These are phyloP conservation scores for Daboia siamensis DNA, from an alignment of 2,113 vertebrate genomes.

Conservation along the genomic window DNA sequence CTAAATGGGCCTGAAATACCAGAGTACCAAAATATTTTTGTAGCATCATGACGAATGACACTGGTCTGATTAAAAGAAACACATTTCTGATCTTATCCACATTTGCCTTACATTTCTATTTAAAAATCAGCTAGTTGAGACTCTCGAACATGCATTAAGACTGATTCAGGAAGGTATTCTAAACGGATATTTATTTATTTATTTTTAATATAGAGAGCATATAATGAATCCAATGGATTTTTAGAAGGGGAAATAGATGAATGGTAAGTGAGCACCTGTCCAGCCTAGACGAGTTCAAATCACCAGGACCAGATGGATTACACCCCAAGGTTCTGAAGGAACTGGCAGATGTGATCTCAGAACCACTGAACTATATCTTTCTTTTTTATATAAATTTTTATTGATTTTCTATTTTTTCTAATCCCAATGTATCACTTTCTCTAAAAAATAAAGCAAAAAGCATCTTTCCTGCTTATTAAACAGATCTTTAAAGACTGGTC, in stretches of 20 bases:
- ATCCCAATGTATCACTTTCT: background rate
- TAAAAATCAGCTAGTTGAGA: background rate
- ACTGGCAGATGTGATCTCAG: too few relatives aligned
- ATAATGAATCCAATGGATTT: background rate
- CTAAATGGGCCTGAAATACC: background rate
- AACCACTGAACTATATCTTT: too few relatives aligned
- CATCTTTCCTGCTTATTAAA: background rate
- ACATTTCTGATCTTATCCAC: background rate
- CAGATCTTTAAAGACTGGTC: background rate
- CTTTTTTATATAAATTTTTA: too few relatives aligned
- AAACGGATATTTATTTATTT: background rate
- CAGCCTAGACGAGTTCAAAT: too few relatives aligned
- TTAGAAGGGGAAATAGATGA: background rate
- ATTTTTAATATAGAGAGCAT: background rate
- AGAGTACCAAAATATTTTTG: background rate
- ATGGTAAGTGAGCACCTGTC: too few relatives aligned
- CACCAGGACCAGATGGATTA: too few relatives aligned
- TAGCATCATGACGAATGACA: too few relatives aligned
- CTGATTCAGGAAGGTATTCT: background rate
- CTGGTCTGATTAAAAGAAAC: background rate
- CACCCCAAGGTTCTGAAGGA: too few relatives aligned
- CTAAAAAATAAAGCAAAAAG: background rate
- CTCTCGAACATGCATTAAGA: constrained; percentile 29
- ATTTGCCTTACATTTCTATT: background rate
- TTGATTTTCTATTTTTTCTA: background rate